Conservation (phyloP, 1,140 invertebrate genomes). For the Meloidogyne exigua region DNA sequence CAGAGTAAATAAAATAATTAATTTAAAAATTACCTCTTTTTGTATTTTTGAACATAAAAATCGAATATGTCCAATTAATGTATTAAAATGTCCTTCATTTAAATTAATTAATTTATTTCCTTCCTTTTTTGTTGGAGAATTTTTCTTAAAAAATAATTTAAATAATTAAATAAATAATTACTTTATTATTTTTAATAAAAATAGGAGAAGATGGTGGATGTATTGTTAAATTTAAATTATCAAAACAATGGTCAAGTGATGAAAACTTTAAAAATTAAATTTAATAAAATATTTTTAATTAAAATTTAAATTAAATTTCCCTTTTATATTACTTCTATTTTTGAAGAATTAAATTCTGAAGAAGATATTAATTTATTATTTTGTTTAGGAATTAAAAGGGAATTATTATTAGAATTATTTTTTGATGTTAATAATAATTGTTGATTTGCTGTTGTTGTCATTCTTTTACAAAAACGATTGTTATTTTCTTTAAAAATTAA, state of each 20-base stretch:
- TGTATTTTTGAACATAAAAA: constrained; percentile 73
- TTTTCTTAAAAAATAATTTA: background rate
- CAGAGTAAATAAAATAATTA: background rate
- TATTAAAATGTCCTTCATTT: constrained; percentile 72
- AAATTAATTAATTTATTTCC: constrained; percentile 17
- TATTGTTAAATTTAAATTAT: background rate
- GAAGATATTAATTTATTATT: background rate
- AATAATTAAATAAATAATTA: no score
- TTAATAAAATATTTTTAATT: no score
- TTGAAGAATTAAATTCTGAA: background rate
- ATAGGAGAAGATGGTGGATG: no score
- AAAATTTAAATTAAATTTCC: background rate
- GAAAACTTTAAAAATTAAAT: no score
- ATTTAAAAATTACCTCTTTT: constrained; percentile 61
- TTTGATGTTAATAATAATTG: no score
- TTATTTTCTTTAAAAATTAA: background rate
- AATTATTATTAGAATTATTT: background rate
- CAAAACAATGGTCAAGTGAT: background rate
- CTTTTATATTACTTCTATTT: background rate
- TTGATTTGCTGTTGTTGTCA: background rate
- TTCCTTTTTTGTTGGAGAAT: constrained; percentile 9
- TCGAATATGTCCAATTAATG: constrained; percentile 91
- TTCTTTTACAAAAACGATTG: constrained; percentile 1
- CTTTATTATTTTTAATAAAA: no score
- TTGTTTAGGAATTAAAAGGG: background rate